A percentile compares a stretch with the other conserved stretches of the same genome.
These are phyloP conservation scores for Petroica traversi DNA, from an alignment of 2,113 vertebrate genomes.

Conservation along the genomic window DNA sequence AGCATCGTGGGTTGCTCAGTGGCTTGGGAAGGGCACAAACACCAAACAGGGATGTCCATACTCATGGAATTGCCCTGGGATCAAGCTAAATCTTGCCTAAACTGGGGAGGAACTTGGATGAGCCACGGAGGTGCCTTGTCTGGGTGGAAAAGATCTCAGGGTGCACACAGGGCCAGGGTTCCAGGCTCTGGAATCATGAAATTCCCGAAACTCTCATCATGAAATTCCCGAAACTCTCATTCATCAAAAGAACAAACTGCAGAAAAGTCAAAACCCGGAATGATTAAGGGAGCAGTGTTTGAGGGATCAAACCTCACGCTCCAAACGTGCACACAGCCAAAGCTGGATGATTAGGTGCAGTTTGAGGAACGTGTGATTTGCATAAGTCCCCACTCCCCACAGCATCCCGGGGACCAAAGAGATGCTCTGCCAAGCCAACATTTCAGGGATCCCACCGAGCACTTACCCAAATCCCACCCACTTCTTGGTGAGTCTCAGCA, in stretches of 20 bases:
- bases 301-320: neutral
- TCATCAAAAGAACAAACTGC: neutral
- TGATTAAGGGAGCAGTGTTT: neutral
- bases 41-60: rapidly evolving
- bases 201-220: neutral
- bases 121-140: neutral
- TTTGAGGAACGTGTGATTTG: conserved; percentile 14
- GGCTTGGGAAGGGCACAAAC: neutral
- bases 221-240: neutral
- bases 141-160: rapidly evolving
- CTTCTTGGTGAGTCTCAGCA: conserved; percentile 28
- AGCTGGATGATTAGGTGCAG: neutral
- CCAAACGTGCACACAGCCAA: neutral
- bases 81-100: neutral
- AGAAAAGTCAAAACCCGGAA: neutral
- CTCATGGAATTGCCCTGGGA: rapidly evolving
- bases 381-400: conserved; percentile 1
- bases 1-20: rapidly evolving
- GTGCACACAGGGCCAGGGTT: neutral
- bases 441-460: conserved; percentile 3
- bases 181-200: neutral
- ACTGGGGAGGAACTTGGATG: neutral
- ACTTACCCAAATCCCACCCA: conserved; percentile 55
- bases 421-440: conserved; percentile 50
- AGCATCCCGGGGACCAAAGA: conserved; percentile 43